Evolutionary conservation across 2,797 vertebrate species (phyloP).

Genomic region (Phataginus tricuspis): DNA sequence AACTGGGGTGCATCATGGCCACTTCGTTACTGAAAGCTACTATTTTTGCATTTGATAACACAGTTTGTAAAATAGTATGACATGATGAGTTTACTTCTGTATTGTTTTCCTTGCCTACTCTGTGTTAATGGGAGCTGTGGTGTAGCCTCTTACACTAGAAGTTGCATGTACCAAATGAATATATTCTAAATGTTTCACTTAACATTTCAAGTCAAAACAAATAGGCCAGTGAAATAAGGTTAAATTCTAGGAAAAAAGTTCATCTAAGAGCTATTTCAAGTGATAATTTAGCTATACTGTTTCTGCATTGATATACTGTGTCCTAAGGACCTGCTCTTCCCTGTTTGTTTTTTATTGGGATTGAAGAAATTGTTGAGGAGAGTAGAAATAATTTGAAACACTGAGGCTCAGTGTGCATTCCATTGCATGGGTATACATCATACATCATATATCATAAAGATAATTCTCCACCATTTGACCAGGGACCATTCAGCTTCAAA

Average conservation of each 20-base stretch:
- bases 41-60: neutral
- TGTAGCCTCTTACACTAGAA: neutral
- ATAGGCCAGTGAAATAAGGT: neutral
- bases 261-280: neutral
- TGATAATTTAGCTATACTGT: neutral
- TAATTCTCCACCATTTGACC: neutral
- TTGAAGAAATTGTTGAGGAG: neutral
- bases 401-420: neutral
- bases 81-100: neutral
- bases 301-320: neutral
- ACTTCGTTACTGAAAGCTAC: neutral
- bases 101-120: neutral
- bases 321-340: neutral
- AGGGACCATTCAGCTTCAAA: neutral
- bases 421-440: fast-evolving
- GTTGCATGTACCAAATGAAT: neutral
- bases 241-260: neutral
- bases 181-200: neutral
- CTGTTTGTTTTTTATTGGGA: neutral
- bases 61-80: neutral
- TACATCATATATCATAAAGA: neutral
- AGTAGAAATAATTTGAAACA: neutral
- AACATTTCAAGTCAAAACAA: neutral
- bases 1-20: neutral
- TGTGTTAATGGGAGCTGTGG: neutral